These are phyloP conservation scores for Diarsia brunnea DNA, from an alignment of 2,888 invertebrate species.

Conservation along the genomic window DNA sequence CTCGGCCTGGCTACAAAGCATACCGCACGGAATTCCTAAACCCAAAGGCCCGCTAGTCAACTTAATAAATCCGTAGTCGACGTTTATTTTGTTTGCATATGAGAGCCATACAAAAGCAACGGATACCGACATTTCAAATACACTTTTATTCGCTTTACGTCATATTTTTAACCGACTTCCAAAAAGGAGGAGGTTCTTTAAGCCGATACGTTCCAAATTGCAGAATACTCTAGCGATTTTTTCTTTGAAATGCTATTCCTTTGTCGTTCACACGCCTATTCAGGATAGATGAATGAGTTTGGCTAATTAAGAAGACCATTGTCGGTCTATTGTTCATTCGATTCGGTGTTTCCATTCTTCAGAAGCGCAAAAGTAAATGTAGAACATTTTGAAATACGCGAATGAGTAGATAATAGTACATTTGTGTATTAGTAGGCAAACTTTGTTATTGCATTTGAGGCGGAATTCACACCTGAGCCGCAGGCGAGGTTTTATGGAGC, in stretches of 20 bases:
- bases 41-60: constrained; percentile 45
- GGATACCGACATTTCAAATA: constrained; percentile 28
- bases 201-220: constrained; percentile 21
- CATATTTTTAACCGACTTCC: background rate
- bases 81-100: constrained; percentile 40
- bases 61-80: constrained; percentile 43
- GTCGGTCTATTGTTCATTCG: constrained; percentile 47
- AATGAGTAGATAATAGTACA: constrained; percentile 16
- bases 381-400: constrained; percentile 23
- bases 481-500: too few species aligned
- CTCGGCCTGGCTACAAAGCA: constrained; percentile 44
- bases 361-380: constrained; percentile 34
- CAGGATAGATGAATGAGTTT: constrained; percentile 54
- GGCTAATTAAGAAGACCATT: constrained; percentile 57
- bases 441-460: too few species aligned
- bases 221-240: constrained; percentile 32
- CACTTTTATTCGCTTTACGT: constrained; percentile 31
- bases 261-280: constrained; percentile 51
- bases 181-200: background rate
- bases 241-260: constrained; percentile 41
- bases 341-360: constrained; percentile 46
- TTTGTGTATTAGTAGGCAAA: background rate
- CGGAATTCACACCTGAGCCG: too few species aligned
- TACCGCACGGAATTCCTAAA: constrained; percentile 49
- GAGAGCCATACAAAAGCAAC: constrained; percentile 21